Conservation (phyloP, 2,888 invertebrate species). For the Eupithecia subfuscata region DNA sequence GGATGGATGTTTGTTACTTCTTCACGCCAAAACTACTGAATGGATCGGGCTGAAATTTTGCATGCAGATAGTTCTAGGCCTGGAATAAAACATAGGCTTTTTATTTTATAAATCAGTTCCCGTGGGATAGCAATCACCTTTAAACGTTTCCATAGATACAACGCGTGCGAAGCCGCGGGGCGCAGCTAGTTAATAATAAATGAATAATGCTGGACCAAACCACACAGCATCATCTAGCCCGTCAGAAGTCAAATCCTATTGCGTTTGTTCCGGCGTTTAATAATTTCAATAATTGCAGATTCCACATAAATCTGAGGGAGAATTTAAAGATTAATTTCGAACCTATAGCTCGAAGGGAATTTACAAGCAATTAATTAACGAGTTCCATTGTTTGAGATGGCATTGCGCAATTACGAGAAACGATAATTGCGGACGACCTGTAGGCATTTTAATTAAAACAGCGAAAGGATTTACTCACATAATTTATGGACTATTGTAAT, state of each 20-base stretch:
- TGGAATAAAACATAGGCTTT: no score
- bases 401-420: constrained; percentile 49
- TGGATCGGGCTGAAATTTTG: no score
- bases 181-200: no score
- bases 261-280: background rate
- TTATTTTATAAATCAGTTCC: no score
- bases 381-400: constrained; percentile 50
- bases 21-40: no score
- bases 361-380: constrained; percentile 49
- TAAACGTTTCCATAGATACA: no score
- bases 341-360: constrained; percentile 6
- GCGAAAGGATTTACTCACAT: constrained; percentile 24
- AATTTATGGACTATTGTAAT: constrained; percentile 35
- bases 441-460: constrained; percentile 45
- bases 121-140: no score
- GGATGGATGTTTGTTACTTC: no score
- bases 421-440: constrained; percentile 41
- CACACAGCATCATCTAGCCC: no score
- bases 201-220: no score
- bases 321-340: background rate
- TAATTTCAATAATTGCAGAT: constrained; percentile 3
- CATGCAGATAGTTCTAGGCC: no score
- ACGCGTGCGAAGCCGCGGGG: no score
- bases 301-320: background rate
- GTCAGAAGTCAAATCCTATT: background rate